Base-by-base conservation (phyloP, 2,888 invertebrate species). In the Trichogramma dendrolimi region DNA sequence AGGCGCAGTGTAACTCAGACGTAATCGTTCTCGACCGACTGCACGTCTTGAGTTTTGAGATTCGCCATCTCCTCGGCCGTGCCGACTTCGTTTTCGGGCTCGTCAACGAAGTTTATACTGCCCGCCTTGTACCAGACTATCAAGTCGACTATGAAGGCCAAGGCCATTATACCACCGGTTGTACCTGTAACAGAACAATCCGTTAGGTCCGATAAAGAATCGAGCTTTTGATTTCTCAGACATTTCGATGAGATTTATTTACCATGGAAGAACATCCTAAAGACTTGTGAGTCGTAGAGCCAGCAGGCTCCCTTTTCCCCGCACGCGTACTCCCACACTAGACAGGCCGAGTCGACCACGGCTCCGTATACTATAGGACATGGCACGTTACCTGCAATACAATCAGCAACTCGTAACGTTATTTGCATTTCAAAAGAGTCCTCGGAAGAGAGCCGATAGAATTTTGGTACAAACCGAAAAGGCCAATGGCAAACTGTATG, bases 361-460 rank as follows among this genome's bases (percentile, higher is more conserved):
- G 92, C 91, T 64, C 94, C 95, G 80, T 95, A 95, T 70, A 95
- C 87, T 71, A 94, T 92, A n/a, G 94, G 94, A 80, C 95, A 95
- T 71, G 94, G 95, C 74, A 95, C 94, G 81, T 94, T 95, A 70
- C 93, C 84, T 84, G 70, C 4, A 71, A 27, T 27, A 27, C 27
- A 27, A 27, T 27, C 27, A 27, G 27, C 27, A 27, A 27, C 27
- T 48, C 48, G 11, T 14, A 14, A 48, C 48, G 50, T 6, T 7
- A 42, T 14, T 41, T n/a, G 42, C 6, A 11, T 52, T 52, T 39
- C 53, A 40, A 2, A 38, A 7, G 10, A 54, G 39, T 48, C 38
- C 42, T 4, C 48, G 40, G 58, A 68, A 66, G 27, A 47, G 57
- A 48, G n/a, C 6, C 55, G 41, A 60, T 58, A 62, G 46, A 43